phyloP scores from a whole-genome alignment of 2,113 vertebrate genomes.

The Brachionichthys hirsutus region DNA sequence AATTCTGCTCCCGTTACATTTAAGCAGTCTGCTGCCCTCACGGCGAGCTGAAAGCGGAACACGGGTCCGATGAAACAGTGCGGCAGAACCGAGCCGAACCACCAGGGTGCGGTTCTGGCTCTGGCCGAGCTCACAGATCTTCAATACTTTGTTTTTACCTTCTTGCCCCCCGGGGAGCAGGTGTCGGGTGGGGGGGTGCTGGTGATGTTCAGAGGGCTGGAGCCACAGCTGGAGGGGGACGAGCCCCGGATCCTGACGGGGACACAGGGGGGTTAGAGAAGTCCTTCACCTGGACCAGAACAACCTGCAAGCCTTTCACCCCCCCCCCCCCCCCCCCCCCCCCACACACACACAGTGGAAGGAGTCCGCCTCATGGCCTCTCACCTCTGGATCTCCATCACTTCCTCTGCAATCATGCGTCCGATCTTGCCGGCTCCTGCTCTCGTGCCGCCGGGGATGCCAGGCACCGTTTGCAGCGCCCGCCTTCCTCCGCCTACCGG shows the following conservation, averaged over 20 bases:
- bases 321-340: too few relatives aligned
- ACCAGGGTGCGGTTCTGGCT: too few relatives aligned
- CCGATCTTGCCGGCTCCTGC: conserved; percentile 97
- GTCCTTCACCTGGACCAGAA: too few relatives aligned
- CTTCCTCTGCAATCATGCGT: conserved; percentile 98
- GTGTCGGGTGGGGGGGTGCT: conserved; percentile 94
- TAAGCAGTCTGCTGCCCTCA: too few relatives aligned
- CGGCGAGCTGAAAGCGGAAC: too few relatives aligned
- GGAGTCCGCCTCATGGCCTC: background rate
- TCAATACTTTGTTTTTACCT: too few relatives aligned
- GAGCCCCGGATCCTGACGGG: conserved; percentile 90
- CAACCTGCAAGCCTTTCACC: too few relatives aligned
- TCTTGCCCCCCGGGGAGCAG: conserved; percentile 93
- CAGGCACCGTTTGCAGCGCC: conserved; percentile 89
- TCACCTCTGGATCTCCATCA: conserved; percentile 99
- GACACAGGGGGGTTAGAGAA: background rate
- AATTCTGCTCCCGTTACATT: too few relatives aligned
- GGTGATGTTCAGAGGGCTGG: conserved; percentile 95
- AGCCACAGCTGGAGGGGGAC: conserved; percentile 96
- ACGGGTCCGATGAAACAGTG: too few relatives aligned
- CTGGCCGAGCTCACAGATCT: too few relatives aligned
- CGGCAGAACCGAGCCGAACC: too few relatives aligned
- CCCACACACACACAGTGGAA: too few relatives aligned
- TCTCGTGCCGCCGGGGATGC: conserved; percentile 95
- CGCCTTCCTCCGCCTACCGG: conserved; percentile 87